phyloP scores from a whole-genome alignment of 1,140 invertebrate genomes.

The Patella vulgata region DNA sequence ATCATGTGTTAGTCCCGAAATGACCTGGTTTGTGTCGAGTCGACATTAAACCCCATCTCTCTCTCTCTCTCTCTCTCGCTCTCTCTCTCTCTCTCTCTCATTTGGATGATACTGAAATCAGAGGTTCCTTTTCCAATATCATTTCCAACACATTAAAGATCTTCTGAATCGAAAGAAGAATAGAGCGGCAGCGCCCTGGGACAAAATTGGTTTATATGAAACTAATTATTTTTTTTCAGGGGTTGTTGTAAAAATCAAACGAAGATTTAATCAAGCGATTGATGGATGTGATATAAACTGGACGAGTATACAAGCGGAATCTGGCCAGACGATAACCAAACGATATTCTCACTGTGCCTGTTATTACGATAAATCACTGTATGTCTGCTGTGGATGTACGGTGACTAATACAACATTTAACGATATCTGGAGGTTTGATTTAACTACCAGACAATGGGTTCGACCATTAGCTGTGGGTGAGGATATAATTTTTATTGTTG shows the following conservation, averaged over 20 bases:
- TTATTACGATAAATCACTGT: slow-evolving; percentile 78
- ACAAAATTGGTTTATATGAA: no score
- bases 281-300: slow-evolving; percentile 16
- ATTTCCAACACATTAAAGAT: no score
- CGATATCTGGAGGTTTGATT: slow-evolving; percentile 94
- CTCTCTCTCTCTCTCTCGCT: no score
- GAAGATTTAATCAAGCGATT: slow-evolving; percentile 69
- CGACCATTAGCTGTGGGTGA: slow-evolving; percentile 66
- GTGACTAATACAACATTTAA: slow-evolving; percentile 94
- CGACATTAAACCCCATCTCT: no score
- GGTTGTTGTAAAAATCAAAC: slow-evolving; percentile 76
- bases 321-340: slow-evolving; percentile 80
- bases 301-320: slow-evolving; percentile 11
- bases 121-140: no score
- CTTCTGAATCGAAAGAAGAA: no score
- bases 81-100: no score
- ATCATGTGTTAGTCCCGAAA: no score
- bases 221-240: slow-evolving; percentile 74
- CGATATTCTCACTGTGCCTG: slow-evolving; percentile 92
- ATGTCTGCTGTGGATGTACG: slow-evolving; percentile 96
- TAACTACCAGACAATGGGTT: slow-evolving; percentile 83
- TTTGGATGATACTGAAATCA: no score
- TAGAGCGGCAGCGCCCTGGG: no score
- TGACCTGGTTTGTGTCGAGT: no score
- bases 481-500: slow-evolving; percentile 1